phyloP scores from a whole-genome alignment of 2,888 invertebrate species.

The Drosophila helvetica region DNA sequence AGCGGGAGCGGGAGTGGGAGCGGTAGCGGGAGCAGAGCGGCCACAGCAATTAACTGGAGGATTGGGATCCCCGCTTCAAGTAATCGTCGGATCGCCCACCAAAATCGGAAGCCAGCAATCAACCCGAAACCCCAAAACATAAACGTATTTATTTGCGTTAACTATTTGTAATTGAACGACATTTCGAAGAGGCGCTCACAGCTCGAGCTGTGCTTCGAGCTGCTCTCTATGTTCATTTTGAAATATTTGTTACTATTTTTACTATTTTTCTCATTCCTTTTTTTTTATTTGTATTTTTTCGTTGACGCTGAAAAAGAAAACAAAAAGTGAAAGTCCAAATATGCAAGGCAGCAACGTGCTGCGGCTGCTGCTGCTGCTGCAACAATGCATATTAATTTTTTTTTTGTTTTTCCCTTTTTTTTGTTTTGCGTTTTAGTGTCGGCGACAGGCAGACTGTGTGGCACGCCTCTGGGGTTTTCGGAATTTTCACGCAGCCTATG shows the following conservation, averaged over 20 bases:
- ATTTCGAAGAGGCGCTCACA: conserved; percentile 14
- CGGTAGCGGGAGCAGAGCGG: too few species aligned
- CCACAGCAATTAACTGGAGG: conserved; percentile 44
- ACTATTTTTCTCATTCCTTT: conserved; percentile 1
- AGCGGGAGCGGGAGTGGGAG: conserved; percentile 24
- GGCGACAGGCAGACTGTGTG: conserved; percentile 26
- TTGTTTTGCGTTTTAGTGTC: conserved; percentile 38
- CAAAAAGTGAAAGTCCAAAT: conserved; percentile 72
- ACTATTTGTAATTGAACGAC: conserved; percentile 63
- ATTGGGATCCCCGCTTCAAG: conserved; percentile 19
- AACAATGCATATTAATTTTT: conserved; percentile 76
- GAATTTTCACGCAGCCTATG: conserved; percentile 39
- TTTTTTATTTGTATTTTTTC: conserved; percentile 16
- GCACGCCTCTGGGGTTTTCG: conserved; percentile 38
- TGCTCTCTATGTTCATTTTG: conserved; percentile 38
- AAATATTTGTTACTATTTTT: conserved; percentile 32
- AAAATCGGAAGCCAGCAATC: conserved; percentile 51
- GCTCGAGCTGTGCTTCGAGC: conserved; percentile 29
- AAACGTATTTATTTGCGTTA: conserved; percentile 39
- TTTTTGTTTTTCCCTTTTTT: conserved; percentile 4
- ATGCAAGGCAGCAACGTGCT: conserved; percentile 54
- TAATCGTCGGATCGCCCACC: conserved; percentile 47
- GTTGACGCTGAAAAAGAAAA: conserved; percentile 59
- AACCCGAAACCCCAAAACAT: conserved; percentile 16
- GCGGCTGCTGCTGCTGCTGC: conserved; percentile 65